A percentile compares a stretch with the other conserved stretches of the same genome.
phyloP scores from a whole-genome alignment of 1,140 invertebrate genomes.

The Listronotus bonariensis region DNA sequence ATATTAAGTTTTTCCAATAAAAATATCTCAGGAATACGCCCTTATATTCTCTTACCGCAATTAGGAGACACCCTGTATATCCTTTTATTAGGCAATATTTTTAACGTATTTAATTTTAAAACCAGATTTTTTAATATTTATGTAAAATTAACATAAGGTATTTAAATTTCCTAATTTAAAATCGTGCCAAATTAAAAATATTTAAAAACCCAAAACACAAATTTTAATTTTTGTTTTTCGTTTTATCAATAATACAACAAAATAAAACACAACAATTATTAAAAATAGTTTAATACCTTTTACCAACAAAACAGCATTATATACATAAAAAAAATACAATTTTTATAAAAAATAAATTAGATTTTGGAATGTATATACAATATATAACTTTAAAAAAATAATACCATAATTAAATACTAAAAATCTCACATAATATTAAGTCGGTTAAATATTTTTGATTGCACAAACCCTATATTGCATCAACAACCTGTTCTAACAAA shows the following conservation, averaged over 20 bases:
- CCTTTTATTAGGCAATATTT: too few species aligned
- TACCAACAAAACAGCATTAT: not conserved
- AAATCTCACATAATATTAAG: conserved; percentile 9
- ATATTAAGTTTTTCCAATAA: too few species aligned
- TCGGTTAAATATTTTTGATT: conserved; percentile 10
- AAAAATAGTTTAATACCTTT: conserved; percentile 5
- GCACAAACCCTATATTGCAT: conserved; percentile 6
- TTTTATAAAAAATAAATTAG: conserved; percentile 16
- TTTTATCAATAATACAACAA: not conserved
- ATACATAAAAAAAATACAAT: not conserved
- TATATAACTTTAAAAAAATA: not conserved
- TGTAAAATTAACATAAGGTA: too few species aligned
- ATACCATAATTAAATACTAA: conserved; percentile 6
- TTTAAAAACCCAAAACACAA: too few species aligned
- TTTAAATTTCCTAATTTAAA: too few species aligned
- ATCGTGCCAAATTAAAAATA: too few species aligned
- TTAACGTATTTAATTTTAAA: too few species aligned
- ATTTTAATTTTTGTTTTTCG: too few species aligned
- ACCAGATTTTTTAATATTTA: too few species aligned
- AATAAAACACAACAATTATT: not conserved
- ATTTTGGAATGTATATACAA: conserved; percentile 1
- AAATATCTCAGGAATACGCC: too few species aligned
- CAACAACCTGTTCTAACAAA: not conserved
- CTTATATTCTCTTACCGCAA: too few species aligned
- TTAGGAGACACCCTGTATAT: too few species aligned